phyloP scores from a whole-genome alignment of 2,113 vertebrate genomes.

The Rutilus rutilus region DNA sequence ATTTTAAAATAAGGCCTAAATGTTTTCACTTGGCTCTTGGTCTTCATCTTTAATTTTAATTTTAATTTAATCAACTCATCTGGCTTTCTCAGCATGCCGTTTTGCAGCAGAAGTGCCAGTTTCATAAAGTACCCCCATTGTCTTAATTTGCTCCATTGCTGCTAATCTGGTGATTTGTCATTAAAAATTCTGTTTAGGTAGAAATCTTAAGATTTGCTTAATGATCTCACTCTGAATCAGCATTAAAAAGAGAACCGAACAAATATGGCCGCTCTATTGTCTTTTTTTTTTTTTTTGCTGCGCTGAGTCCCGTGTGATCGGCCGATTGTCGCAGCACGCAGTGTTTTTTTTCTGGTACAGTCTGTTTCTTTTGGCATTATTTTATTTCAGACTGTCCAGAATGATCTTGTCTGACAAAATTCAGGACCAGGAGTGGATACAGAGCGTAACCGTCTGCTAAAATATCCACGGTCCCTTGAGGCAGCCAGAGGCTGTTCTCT shows the following conservation, averaged over 20 bases:
- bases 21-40: neutral
- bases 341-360: neutral
- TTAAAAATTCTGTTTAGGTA: neutral
- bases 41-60: neutral
- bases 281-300: neutral
- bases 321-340: neutral
- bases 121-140: neutral
- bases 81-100: neutral
- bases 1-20: neutral
- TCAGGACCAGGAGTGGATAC: constrained; percentile 14
- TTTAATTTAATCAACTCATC: neutral
- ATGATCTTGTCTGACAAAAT: constrained; percentile 27
- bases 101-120: neutral
- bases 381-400: constrained; percentile 15
- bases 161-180: neutral
- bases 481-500: constrained; percentile 55
- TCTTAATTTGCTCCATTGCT: neutral
- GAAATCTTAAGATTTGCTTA: neutral
- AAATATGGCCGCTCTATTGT: constrained; percentile 21
- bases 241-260: neutral
- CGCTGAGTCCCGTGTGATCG: neutral
- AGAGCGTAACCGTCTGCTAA: constrained; percentile 37
- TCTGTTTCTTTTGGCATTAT: neutral
- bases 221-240: constrained; percentile 2
- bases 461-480: constrained; percentile 50